Percentiles rank a stretch among this genome's conserved stretches.
Conservation (phyloP, 2,113 vertebrate genomes). For the Scytalopus superciliaris region DNA sequence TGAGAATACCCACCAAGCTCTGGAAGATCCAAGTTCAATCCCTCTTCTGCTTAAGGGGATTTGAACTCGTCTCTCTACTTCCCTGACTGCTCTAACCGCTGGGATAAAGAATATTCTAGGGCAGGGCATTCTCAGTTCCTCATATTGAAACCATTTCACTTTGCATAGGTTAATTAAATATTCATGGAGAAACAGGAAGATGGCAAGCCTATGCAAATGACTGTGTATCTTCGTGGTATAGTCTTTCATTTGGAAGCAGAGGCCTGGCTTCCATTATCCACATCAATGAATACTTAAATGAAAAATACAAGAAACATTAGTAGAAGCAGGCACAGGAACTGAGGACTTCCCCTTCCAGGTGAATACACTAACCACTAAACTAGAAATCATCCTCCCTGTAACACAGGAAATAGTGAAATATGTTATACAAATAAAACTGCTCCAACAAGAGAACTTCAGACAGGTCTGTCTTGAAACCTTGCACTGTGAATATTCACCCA, state of each 20-base stretch:
- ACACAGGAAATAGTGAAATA: constrained; percentile 46
- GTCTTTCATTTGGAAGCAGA: constrained; percentile 59
- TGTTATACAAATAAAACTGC: constrained; percentile 58
- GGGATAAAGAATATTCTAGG: constrained; percentile 42
- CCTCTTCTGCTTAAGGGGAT: constrained; percentile 49
- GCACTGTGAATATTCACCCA: constrained; percentile 49
- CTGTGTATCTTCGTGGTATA: constrained; percentile 6
- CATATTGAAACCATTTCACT: constrained; percentile 56
- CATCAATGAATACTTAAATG: constrained; percentile 65
- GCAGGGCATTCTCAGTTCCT: constrained; percentile 58
- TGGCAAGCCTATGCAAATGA: constrained; percentile 55
- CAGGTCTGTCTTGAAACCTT: constrained; percentile 52
- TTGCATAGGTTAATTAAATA: constrained; percentile 65
- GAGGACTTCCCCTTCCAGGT: constrained; percentile 60
- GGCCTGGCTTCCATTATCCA: constrained; percentile 54
- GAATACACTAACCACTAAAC: constrained; percentile 27
- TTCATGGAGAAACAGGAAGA: constrained; percentile 62
- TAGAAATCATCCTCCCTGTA: neutral
- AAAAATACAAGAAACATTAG: constrained; percentile 46
- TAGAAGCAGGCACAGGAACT: constrained; percentile 43
- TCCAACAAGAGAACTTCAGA: constrained; percentile 53
- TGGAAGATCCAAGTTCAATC: constrained; percentile 17
- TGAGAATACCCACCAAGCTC: constrained; percentile 6
- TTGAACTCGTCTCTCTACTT: constrained; percentile 63
- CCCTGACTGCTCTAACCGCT: constrained; percentile 46